A percentile compares a stretch with the other conserved stretches of the same genome.
Conservation (phyloP, 2,113 vertebrate genomes). For the Synchiropus splendidus region DNA sequence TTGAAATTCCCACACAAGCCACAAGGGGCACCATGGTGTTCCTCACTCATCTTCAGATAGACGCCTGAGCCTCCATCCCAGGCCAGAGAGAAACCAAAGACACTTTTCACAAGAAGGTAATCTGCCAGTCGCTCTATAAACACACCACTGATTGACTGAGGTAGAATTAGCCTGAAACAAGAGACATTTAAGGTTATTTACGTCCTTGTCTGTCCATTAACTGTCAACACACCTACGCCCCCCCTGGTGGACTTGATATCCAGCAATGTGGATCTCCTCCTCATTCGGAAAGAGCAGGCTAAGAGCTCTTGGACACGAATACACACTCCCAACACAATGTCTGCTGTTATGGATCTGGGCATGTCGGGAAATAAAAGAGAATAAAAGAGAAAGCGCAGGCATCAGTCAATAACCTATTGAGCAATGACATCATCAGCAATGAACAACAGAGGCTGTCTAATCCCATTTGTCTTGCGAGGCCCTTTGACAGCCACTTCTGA, state of each 20-base stretch:
- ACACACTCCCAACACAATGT: slow-evolving; percentile 77
- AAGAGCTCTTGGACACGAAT: slow-evolving; percentile 82
- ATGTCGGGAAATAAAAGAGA: slow-evolving; percentile 11
- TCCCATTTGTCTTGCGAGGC: too few relatives aligned
- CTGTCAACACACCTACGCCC: slow-evolving; percentile 69
- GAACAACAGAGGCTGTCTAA: background rate
- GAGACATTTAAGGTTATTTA: slow-evolving; percentile 3
- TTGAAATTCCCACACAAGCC: slow-evolving; percentile 96
- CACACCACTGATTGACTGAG: slow-evolving; percentile 81
- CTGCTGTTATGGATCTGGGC: slow-evolving; percentile 88
- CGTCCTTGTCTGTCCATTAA: background rate
- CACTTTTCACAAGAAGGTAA: slow-evolving; percentile 94
- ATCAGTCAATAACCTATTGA: slow-evolving; percentile 8
- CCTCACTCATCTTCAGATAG: slow-evolving; percentile 90
- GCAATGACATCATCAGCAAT: slow-evolving; percentile 2
- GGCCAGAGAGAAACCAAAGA: slow-evolving; percentile 94
- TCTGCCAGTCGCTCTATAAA: slow-evolving; percentile 91
- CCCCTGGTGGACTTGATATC: slow-evolving; percentile 84
- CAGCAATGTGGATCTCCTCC: slow-evolving; percentile 87
- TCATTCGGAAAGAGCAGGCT: slow-evolving; percentile 91
- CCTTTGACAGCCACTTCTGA: too few relatives aligned
- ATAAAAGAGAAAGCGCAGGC: slow-evolving; percentile 5
- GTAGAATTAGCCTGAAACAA: slow-evolving; percentile 73
- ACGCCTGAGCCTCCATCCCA: slow-evolving; percentile 93
- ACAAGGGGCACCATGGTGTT: slow-evolving; percentile 83